Conservation (phyloP, 2,113 vertebrate species). For the Phylloscopus whistleri region DNA sequence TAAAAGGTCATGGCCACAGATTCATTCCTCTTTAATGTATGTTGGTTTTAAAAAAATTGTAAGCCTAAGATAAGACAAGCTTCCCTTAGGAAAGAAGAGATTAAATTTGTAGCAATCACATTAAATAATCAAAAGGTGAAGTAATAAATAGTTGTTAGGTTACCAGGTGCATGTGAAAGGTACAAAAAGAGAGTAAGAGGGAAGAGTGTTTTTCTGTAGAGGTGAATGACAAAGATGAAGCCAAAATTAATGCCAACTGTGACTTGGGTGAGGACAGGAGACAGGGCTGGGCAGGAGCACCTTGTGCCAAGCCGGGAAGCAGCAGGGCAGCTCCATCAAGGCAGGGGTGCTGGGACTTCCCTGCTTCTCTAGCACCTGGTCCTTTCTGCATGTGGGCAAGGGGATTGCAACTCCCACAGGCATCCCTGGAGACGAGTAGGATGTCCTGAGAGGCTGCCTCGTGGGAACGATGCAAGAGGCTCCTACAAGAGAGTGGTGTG, state of each 20-base stretch:
- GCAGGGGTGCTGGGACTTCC: not conserved
- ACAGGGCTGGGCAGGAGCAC: not conserved
- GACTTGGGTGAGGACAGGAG: not conserved
- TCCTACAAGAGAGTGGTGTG: not conserved
- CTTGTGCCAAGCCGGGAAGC: not conserved
- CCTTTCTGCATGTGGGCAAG: not conserved
- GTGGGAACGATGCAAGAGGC: fast-evolving
- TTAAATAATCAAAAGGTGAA: not conserved
- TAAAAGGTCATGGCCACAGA: not conserved
- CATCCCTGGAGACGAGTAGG: not conserved
- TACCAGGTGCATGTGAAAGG: not conserved
- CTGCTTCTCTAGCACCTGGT: not conserved
- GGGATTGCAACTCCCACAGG: not conserved
- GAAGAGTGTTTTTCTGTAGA: not conserved
- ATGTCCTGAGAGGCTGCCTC: not conserved
- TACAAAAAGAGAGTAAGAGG: not conserved
- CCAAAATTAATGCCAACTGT: not conserved
- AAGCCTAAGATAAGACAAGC: not conserved
- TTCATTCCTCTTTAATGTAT: not conserved
- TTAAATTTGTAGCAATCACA: not conserved
- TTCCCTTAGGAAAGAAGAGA: not conserved
- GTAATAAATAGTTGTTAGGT: not conserved
- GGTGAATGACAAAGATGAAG: not conserved
- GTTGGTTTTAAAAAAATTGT: not conserved
- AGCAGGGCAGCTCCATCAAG: not conserved